phyloP scores from a whole-genome alignment of 2,888 invertebrate species.

The Fragum fragum region DNA sequence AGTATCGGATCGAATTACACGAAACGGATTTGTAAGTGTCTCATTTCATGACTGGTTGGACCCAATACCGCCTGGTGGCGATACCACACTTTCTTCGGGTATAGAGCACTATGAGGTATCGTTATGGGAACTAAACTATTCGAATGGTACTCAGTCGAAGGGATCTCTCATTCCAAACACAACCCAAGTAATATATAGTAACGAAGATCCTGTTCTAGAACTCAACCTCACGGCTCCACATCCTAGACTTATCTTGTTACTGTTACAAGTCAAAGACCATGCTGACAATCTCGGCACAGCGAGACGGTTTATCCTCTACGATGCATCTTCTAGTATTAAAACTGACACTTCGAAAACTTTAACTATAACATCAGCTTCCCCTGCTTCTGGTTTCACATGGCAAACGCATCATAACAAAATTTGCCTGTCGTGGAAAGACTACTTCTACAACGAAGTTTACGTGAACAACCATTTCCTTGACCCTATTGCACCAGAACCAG shows the following conservation, averaged over 20 bases:
- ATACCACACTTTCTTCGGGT: conserved; percentile 7
- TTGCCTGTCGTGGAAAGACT: conserved; percentile 64
- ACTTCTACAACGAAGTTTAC: conserved; percentile 60
- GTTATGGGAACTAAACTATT: background rate
- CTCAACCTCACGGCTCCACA: conserved; percentile 28
- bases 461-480: conserved; percentile 47
- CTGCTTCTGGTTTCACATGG: conserved; percentile 56
- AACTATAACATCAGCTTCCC: conserved; percentile 53
- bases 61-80: background rate
- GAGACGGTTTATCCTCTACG: conserved; percentile 64
- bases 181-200: background rate
- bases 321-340: conserved; percentile 51
- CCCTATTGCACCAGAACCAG: conserved; percentile 42
- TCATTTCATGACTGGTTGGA: conserved; percentile 20
- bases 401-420: conserved; percentile 63
- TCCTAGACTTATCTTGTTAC: conserved; percentile 30
- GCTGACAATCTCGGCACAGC: conserved; percentile 61
- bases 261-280: conserved; percentile 56
- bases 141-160: background rate
- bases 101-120: conserved; percentile 13
- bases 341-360: conserved; percentile 26
- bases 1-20: background rate
- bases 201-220: background rate
- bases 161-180: background rate
- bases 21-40: background rate